These are phyloP conservation scores for Zosterops pallidus DNA, from an alignment of 2,113 vertebrate species.

Conservation along the genomic window DNA sequence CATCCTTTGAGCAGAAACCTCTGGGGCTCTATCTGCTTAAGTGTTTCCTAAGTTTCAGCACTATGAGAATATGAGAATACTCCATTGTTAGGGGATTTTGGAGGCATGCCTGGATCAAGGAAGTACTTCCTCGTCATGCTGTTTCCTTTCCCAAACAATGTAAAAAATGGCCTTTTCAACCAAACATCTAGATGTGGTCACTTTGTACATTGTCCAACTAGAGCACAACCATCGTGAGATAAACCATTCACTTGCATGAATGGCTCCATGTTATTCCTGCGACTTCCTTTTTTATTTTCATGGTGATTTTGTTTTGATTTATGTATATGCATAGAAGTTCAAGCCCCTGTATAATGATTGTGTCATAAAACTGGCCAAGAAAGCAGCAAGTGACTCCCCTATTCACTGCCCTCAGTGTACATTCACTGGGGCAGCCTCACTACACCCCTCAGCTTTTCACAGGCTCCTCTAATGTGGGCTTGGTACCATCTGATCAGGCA, in stretches of 20 bases:
- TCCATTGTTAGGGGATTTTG: conserved; percentile 71
- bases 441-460: background rate
- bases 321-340: conserved; percentile 22
- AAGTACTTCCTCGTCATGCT: conserved; percentile 74
- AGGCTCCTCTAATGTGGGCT: background rate
- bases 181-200: conserved; percentile 59
- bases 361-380: background rate
- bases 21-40: conserved; percentile 54
- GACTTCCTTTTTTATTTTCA: conserved; percentile 69
- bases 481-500: background rate
- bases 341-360: background rate
- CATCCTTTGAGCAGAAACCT: conserved; percentile 46
- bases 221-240: conserved; percentile 33
- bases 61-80: conserved; percentile 62
- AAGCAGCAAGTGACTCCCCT: background rate
- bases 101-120: conserved; percentile 67
- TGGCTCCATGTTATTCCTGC: conserved; percentile 46
- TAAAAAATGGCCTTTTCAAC: conserved; percentile 69
- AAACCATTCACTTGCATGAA: conserved; percentile 62
- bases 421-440: background rate
- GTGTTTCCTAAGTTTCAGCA: conserved; percentile 59
- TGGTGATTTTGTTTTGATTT: conserved; percentile 66
- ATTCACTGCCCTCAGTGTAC: background rate
- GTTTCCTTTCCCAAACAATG: conserved; percentile 81
- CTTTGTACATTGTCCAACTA: conserved; percentile 69